Evolutionary conservation across 2,888 invertebrate species (phyloP), one percentile per base, ranked within the genome.

Genomic region (Idaea biselata): DNA sequence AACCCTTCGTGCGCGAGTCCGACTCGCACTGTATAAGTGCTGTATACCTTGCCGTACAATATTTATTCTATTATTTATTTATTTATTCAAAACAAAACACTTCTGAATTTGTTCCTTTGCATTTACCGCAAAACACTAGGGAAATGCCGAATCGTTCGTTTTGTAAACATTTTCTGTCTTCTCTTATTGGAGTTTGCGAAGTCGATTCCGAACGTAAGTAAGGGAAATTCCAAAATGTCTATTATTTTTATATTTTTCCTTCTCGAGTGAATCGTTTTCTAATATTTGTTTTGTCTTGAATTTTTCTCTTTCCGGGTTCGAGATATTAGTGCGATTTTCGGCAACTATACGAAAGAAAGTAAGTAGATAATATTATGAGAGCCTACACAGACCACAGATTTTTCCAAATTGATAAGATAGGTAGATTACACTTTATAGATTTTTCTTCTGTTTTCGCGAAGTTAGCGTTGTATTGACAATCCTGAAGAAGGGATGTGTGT

Each of bases 181-280:
- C 65, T 63, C 61, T 64, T 77, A 77, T 79, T 78, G 73, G 68
- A 75, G 70, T 77, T 72, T 72, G 72, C 44, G 66, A 77, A 71
- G 73, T 71, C 71, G 68, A 71, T 72, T 70, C 66, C 63, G 66
- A 63, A 63, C 68, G 68, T 65, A 66, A 66, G 65, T 68, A 66
- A 71, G 67, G 68, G 64, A 70, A 70, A 70, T 72, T 68, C 67
- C 67, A 68, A 68, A 72, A 67, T 66, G 65, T 68, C 68, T 68
- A 71, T 70, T 72, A 68, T 70, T 70, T 66, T 70, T 68, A 63
- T 66, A 67, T 67, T 65, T 64, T 65, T 65, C 67, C 62, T 54
- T 64, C 63, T 55, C 56, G 61, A 55, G 55, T 63, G 66, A 64
- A 69, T 65, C 61, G 64, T 62, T 63, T 65, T 63, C 63, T 64